These are phyloP conservation scores for Hyles lineata DNA, from an alignment of 2,888 invertebrate genomes.

Conservation along the genomic window DNA sequence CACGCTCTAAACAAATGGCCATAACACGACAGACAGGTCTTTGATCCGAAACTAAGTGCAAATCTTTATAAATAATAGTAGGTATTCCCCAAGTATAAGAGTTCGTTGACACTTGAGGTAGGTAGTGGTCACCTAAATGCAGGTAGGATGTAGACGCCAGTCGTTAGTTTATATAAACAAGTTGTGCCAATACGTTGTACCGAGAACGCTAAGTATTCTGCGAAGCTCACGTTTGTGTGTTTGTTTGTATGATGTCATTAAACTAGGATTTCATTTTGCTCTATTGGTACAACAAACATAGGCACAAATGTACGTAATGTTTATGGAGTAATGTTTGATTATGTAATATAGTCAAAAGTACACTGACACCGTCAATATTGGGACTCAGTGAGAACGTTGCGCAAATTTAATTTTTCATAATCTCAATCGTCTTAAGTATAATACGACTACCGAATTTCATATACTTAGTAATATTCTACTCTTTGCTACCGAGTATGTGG, in stretches of 20 bases:
- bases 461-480: too few species aligned
- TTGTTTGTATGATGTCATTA: constrained; percentile 15
- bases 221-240: constrained; percentile 1
- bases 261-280: constrained; percentile 10
- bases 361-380: constrained; percentile 16
- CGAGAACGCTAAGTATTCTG: constrained; percentile 3
- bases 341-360: constrained; percentile 18
- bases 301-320: background rate
- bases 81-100: constrained; percentile 36
- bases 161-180: constrained; percentile 25
- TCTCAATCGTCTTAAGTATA: background rate
- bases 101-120: constrained; percentile 52
- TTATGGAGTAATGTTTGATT: constrained; percentile 6
- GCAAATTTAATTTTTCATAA: background rate
- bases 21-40: constrained; percentile 57
- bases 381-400: background rate
- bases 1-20: constrained; percentile 63
- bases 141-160: constrained; percentile 28
- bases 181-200: background rate
- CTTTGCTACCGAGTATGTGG: too few species aligned
- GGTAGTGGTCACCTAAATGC: constrained; percentile 46
- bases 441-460: too few species aligned
- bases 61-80: constrained; percentile 45
- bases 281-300: constrained; percentile 7
- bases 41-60: constrained; percentile 53